Evolutionary conservation across 2,888 invertebrate species (phyloP).

Genomic region (Caenorhabditis uteleia): DNA sequence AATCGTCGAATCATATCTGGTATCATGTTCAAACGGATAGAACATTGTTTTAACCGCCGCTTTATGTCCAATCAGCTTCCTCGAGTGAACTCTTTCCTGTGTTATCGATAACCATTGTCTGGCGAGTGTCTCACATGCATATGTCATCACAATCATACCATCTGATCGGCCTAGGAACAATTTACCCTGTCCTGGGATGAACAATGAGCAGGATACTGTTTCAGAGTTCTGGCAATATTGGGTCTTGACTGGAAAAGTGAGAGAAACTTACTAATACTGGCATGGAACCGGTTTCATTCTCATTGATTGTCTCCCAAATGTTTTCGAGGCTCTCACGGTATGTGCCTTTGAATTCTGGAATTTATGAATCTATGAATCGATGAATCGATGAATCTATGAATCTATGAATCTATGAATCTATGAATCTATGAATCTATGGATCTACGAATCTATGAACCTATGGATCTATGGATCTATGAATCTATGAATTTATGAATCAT

Average conservation of each 20-base stretch:
- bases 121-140: slow-evolving; percentile 93
- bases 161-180: slow-evolving; percentile 93
- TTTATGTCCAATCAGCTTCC: slow-evolving; percentile 40
- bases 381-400: too few species aligned
- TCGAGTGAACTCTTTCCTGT: slow-evolving; percentile 26
- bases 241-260: not conserved
- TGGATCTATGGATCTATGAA: too few species aligned
- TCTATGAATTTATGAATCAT: too few species aligned
- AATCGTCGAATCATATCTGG: slow-evolving; percentile 74
- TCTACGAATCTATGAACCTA: too few species aligned
- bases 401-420: not conserved
- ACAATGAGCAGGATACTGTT: slow-evolving; percentile 77
- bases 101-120: slow-evolving; percentile 79
- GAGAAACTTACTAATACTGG: slow-evolving; percentile 34
- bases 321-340: slow-evolving; percentile 44
- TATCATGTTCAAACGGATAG: slow-evolving; percentile 87
- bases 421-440: not conserved
- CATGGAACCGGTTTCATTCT: slow-evolving; percentile 29
- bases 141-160: slow-evolving; percentile 92
- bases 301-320: slow-evolving; percentile 48
- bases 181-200: slow-evolving; percentile 88
- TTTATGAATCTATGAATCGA: too few species aligned
- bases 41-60: slow-evolving; percentile 74
- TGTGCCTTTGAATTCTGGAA: slow-evolving; percentile 57
- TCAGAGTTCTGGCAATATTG: slow-evolving; percentile 30